A percentile compares a stretch with the other conserved stretches of the same genome.
phyloP scores from a whole-genome alignment of 2,888 invertebrate genomes.

The Platycnemis pennipes region DNA sequence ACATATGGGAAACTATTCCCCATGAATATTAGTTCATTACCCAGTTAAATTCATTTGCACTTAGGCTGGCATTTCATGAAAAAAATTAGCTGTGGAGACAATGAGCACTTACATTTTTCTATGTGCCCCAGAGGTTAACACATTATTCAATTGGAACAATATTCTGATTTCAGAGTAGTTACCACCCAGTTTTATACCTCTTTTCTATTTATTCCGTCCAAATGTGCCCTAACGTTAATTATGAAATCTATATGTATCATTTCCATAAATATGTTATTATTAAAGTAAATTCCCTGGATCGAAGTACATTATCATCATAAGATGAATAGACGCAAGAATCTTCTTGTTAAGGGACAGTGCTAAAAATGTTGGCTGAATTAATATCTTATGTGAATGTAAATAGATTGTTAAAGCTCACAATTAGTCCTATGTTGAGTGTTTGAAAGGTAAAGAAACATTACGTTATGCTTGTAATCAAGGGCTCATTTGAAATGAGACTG shows the following conservation, averaged over 20 bases:
- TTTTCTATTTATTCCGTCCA: conserved; percentile 22
- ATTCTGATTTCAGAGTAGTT: neutral
- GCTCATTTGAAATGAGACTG: neutral
- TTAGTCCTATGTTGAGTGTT: neutral
- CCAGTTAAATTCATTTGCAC: neutral
- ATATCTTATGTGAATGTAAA: neutral
- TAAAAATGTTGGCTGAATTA: neutral
- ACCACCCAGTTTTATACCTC: neutral
- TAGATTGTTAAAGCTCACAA: too few species aligned
- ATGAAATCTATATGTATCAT: too few species aligned
- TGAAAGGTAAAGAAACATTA: neutral
- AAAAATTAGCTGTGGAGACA: neutral
- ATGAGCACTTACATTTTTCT: neutral
- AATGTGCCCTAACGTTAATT: neutral
- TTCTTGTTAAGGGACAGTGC: neutral
- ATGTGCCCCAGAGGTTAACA: neutral
- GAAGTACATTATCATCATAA: neutral
- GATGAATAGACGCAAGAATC: neutral
- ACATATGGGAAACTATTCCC: neutral
- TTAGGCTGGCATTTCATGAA: neutral
- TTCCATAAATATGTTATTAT: too few species aligned
- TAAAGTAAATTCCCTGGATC: neutral
- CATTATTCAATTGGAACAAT: neutral
- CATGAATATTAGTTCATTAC: too few species aligned
- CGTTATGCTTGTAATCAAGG: neutral